Evolutionary conservation across 2,888 invertebrate species (phyloP), one percentile per base, ranked within the genome.

Genomic region (Hydropsyche betteni): DNA sequence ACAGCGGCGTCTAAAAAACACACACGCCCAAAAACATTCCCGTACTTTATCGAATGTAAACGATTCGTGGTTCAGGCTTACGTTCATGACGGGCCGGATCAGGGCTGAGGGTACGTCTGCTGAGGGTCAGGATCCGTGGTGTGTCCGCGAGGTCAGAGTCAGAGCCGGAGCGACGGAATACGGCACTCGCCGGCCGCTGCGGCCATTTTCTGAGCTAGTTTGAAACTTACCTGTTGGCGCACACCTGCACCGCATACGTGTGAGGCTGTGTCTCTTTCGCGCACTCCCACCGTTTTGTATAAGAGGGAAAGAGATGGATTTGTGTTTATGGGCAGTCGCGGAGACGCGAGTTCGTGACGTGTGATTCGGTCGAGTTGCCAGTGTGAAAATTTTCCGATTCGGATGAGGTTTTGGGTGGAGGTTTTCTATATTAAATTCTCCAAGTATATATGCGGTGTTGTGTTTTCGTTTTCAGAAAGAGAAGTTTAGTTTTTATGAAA

Each of bases 11-110:
- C 75, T 74, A 74, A 78, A 76, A 76, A 76, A 78, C 76, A 75
- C 70, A 68, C 77, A 77, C 77, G 75, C 77, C 77, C 77, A 77
- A 77, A 76, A 77, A 75, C 75, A 75, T 75, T 73, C 68, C 70
- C 77, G 69, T 75, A 55, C n/a, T n/a, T n/a, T n/a, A n/a, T n/a
- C n/a, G n/a, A 12, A 55, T 4, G 55, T 6, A 2, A n/a, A 4
- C 51, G 1, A 51, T 55, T 6, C n/a, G 61, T 61, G 5, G 24
- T 1, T 36, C 64, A 34, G 12, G n/a, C 34, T 44, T 10, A 36
- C 64, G 34, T 5, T 34, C 36, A 75, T 69, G 58, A 69, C 69
- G 61, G n/a, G 24, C 1, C 24, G 24, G 24, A 24, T 24, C n/a
- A 58, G 14, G 51, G 70, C 51, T 68, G 24, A 34, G 74, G 36